These are phyloP conservation scores for Rhamnusium bicolor DNA, from an alignment of 2,888 invertebrate species.

Conservation along the genomic window DNA sequence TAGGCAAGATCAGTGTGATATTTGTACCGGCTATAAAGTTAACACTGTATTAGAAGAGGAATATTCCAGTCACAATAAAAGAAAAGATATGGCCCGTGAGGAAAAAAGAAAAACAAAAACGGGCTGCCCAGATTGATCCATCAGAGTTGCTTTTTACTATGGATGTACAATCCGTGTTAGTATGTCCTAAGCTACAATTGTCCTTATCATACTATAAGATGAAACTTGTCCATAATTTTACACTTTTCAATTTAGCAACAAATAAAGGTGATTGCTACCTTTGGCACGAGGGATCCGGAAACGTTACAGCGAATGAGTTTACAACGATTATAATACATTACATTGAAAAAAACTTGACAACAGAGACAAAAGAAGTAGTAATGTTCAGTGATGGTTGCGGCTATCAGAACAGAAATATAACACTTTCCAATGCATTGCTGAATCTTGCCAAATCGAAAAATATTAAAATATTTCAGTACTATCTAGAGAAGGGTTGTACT, in stretches of 20 bases:
- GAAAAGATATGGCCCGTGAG: too few species aligned
- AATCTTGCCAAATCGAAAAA: background rate
- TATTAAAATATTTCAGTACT: background rate
- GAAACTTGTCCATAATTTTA: conserved; percentile 1
- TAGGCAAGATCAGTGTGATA: too few species aligned
- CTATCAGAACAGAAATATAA: background rate
- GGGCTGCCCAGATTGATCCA: background rate
- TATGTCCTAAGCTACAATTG: background rate
- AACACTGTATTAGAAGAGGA: too few species aligned
- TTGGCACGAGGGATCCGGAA: background rate
- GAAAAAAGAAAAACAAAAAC: conserved; percentile 13
- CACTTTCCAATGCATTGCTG: background rate
- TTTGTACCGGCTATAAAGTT: too few species aligned
- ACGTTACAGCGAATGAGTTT: background rate
- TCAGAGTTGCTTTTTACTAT: background rate
- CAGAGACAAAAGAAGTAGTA: background rate
- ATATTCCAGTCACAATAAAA: too few species aligned
- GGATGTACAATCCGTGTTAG: conserved; percentile 11
- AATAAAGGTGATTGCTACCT: background rate
- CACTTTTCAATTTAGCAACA: background rate
- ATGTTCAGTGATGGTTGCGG: background rate
- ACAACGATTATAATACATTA: background rate
- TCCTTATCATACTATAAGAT: conserved; percentile 4
- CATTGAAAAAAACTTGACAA: background rate
- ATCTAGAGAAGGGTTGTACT: background rate